Conservation (phyloP, 2,888 invertebrate species). For the Bombylius major region DNA sequence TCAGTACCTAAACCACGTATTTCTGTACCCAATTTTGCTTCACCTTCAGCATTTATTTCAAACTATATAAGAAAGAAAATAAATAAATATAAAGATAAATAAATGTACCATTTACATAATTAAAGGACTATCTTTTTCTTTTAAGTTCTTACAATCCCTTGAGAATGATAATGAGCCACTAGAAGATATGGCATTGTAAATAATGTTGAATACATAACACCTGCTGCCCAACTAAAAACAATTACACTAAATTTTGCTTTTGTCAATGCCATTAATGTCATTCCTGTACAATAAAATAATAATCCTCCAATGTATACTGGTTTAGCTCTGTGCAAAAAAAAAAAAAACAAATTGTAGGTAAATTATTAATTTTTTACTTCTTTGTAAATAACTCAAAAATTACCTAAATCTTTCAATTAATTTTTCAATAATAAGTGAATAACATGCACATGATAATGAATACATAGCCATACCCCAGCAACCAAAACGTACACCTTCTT, state of each 20-base stretch:
- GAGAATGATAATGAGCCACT: constrained; percentile 89
- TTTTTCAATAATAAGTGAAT: constrained; percentile 78
- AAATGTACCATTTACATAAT: neutral
- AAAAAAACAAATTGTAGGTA: too few relatives aligned
- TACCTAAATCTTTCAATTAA: constrained; percentile 63
- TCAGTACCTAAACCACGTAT: constrained; percentile 90
- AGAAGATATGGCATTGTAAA: constrained; percentile 95
- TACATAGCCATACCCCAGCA: constrained; percentile 96
- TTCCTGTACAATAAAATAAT: constrained; percentile 76
- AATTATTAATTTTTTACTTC: too few relatives aligned
- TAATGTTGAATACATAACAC: constrained; percentile 93
- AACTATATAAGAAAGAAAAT: constrained; percentile 38
- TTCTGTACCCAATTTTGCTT: constrained; percentile 43
- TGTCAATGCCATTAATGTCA: constrained; percentile 71
- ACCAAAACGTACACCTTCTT: constrained; percentile 86
- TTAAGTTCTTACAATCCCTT: constrained; percentile 59
- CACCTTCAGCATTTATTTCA: constrained; percentile 43
- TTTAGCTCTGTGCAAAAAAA: constrained; percentile 52
- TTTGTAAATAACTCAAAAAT: too few relatives aligned
- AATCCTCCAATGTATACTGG: constrained; percentile 80
- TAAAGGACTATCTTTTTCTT: neutral
- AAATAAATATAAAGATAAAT: neutral
- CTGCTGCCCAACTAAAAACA: constrained; percentile 84
- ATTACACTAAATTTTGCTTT: constrained; percentile 69
- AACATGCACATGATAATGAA: constrained; percentile 87